Percentiles rank a stretch among this genome's conserved stretches.
These are phyloP conservation scores for Congeria kusceri DNA, from an alignment of 2,888 invertebrate genomes.

Conservation along the genomic window DNA sequence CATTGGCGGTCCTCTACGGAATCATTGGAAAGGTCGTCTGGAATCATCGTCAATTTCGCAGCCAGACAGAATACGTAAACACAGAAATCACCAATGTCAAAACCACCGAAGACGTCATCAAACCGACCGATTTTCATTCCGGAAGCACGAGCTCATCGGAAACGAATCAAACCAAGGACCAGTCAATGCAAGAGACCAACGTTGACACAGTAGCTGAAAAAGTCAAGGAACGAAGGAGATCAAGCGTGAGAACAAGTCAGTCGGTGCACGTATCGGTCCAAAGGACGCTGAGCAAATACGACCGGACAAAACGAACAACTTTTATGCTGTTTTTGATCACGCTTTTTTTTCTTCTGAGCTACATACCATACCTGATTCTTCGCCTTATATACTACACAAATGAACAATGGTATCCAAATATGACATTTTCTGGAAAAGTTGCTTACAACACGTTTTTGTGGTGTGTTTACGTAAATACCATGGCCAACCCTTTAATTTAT, in stretches of 20 bases:
- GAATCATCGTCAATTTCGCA: slow-evolving; percentile 50
- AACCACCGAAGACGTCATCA: slow-evolving; percentile 25
- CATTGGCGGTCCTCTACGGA: slow-evolving; percentile 55
- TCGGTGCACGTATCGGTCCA: slow-evolving; percentile 12
- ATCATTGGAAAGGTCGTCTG: slow-evolving; percentile 60
- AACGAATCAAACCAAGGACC: background rate
- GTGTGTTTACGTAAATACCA: slow-evolving; percentile 62
- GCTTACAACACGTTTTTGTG: slow-evolving; percentile 60
- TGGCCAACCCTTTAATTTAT: slow-evolving; percentile 62
- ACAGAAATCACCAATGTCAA: slow-evolving; percentile 45
- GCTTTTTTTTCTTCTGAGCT: slow-evolving; percentile 56
- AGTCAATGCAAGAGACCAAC: background rate
- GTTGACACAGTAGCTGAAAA: background rate
- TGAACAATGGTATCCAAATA: slow-evolving; percentile 35
- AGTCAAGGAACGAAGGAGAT: slow-evolving; percentile 1
- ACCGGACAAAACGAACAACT: slow-evolving; percentile 53
- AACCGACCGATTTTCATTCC: slow-evolving; percentile 46
- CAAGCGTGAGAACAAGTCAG: background rate
- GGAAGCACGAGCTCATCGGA: slow-evolving; percentile 43
- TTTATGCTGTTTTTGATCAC: slow-evolving; percentile 61
- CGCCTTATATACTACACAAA: slow-evolving; percentile 42
- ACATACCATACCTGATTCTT: slow-evolving; percentile 54
- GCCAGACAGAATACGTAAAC: slow-evolving; percentile 25
- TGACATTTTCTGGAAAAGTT: slow-evolving; percentile 43
- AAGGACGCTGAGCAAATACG: slow-evolving; percentile 42